These are phyloP conservation scores for Meriones unguiculatus DNA, from an alignment of 2,113 vertebrate genomes.

Conservation along the genomic window DNA sequence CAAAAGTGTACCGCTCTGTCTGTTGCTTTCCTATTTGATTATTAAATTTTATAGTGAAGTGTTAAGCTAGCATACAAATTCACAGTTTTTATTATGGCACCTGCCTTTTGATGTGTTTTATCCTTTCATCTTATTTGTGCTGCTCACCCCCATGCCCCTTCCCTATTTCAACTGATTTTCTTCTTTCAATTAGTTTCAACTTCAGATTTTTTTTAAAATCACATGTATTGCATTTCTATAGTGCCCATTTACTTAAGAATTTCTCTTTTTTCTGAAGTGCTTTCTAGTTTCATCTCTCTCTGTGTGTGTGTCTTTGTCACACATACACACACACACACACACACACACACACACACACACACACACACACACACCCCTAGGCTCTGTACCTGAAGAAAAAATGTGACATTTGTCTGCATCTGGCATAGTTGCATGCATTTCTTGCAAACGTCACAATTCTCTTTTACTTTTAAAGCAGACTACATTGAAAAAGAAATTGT, in stretches of 20 bases:
- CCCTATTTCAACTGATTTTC: neutral
- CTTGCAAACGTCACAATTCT: neutral
- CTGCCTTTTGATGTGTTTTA: neutral
- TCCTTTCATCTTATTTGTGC: neutral
- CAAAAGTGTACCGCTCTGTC: neutral
- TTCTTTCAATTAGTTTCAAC: neutral
- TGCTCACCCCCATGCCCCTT: too few relatives aligned
- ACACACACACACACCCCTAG: too few relatives aligned
- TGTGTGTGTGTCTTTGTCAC: too few relatives aligned
- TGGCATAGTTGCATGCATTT: neutral
- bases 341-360: neutral
- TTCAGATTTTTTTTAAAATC: neutral
- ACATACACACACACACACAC: neutral
- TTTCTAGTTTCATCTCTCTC: neutral
- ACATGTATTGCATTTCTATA: neutral
- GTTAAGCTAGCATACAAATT: neutral
- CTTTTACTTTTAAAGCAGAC: neutral
- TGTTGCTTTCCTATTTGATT: neutral
- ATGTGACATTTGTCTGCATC: neutral
- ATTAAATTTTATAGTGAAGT: neutral
- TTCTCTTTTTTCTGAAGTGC: neutral
- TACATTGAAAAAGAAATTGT: neutral
- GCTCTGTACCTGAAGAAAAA: neutral
- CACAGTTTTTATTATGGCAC: neutral
- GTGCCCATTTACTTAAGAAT: neutral